Conservation (phyloP, 2,113 vertebrate species). For the Chloropsis cyanopogon region DNA sequence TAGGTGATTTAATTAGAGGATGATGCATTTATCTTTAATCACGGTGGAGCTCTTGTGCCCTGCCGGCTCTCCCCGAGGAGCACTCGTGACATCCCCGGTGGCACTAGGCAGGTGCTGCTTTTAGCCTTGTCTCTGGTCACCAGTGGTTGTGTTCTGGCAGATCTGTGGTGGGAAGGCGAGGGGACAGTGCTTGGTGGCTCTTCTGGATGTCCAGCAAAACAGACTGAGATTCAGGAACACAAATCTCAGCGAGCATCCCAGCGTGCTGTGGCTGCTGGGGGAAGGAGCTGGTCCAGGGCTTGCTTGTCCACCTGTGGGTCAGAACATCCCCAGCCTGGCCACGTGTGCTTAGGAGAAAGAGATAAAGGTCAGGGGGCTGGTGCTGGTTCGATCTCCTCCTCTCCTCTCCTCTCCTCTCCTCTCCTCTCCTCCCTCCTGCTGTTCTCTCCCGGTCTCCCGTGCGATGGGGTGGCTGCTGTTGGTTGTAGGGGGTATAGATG, state of each 20-base stretch:
- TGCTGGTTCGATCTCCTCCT: background rate
- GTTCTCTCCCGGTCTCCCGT: background rate
- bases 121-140: background rate
- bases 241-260: background rate
- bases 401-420: background rate
- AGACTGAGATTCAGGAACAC: background rate
- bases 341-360: rapidly evolving
- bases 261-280: background rate
- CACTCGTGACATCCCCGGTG: background rate
- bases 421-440: background rate
- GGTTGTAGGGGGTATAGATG: rapidly evolving
- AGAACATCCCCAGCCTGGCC: background rate
- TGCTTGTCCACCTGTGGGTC: rapidly evolving
- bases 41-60: background rate
- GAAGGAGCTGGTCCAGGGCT: background rate
- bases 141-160: rapidly evolving
- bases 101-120: background rate
- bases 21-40: background rate
- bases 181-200: background rate
- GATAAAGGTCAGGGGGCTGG: rapidly evolving
- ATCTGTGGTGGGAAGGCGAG: rapidly evolving
- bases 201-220: background rate
- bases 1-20: background rate
- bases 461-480: background rate
- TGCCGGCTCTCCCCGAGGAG: background rate